Evolutionary conservation across 2,797 vertebrate genomes (phyloP), one percentile per base, ranked within the genome.

Genomic region (Sebastes steindachneri): DNA sequence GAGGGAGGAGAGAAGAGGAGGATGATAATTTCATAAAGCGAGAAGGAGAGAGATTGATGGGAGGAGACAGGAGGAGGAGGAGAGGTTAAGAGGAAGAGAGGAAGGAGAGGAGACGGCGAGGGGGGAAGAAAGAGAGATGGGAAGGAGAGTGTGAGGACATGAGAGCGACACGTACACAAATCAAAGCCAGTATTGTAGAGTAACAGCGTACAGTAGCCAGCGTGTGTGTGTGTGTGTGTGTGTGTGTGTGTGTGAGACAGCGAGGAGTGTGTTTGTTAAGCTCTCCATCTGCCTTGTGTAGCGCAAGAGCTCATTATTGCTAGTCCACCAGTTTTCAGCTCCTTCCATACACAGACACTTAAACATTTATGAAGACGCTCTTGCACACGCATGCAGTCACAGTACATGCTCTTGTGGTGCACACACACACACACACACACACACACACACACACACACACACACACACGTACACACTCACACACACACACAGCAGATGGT

Each of bases 401-500:
- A 67, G 72, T 75, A 77, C 80, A 77, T 77, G 67, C 73, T 62
- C 82, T 80, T 45, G 41, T 53, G 48, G 26, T 73, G 53, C 55
- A 23, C 57, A 80, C 58, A 9, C 57, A 29, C 68, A 45, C 45
- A 80, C 62, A 10, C 55, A 33, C 73, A 53, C 78, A 76, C 73
- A 45, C 31, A 74, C 83, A 67, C 48, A 70, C 66, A 68, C 48
- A 73, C 71, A 75, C 60, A 75, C 59, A 68, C 66, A 82, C 69
- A 66, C 54, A 19, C 81, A 82, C 80, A 83, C 80, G n/a, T n/a
- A n/a, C n/a, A n/a, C n/a, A n/a, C n/a, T n/a, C n/a, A n/a, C n/a
- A n/a, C n/a, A n/a, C n/a, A 83, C 81, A 89, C 83, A 73, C 75
- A 89, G 93, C 94, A 95, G 95, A 95, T 95, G 95, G 95, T 95